Evolutionary conservation across 1,140 invertebrate genomes (phyloP).

Genomic region (Campoletis sonorensis): DNA sequence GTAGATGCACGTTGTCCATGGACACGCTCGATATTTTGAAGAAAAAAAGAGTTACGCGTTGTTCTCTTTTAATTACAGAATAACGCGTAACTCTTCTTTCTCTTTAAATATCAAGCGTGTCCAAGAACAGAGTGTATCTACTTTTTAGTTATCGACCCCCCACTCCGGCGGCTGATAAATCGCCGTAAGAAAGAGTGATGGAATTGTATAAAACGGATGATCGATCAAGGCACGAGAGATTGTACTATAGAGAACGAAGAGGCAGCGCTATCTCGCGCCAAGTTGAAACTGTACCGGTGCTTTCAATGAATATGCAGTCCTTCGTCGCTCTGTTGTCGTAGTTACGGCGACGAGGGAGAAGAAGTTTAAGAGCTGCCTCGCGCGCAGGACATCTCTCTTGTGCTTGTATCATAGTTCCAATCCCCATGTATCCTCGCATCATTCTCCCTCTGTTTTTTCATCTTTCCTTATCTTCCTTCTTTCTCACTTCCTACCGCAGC

Average conservation of each 20-base stretch:
- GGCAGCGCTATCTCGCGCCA: not conserved
- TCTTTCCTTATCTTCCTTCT: conserved; percentile 42
- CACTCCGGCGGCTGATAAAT: too few relatives aligned
- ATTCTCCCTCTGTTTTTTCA: conserved; percentile 10
- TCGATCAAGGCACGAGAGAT: not conserved
- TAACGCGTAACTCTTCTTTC: too few relatives aligned
- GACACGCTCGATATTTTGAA: too few relatives aligned
- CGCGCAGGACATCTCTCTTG: conserved; percentile 47
- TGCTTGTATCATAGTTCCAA: conserved; percentile 19
- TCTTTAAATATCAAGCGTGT: too few relatives aligned
- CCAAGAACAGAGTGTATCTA: too few relatives aligned
- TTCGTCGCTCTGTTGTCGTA: not conserved
- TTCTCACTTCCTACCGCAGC: conserved; percentile 46
- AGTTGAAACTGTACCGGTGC: conserved; percentile 23
- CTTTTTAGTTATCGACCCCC: too few relatives aligned
- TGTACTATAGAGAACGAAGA: not conserved
- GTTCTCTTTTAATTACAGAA: too few relatives aligned
- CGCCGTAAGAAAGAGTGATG: too few relatives aligned
- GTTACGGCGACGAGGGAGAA: not conserved
- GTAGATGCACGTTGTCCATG: too few relatives aligned
- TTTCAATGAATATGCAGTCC: conserved; percentile 21
- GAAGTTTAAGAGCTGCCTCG: conserved; percentile 56
- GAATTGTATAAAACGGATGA: not conserved
- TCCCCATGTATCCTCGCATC: too few relatives aligned
- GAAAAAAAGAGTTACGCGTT: too few relatives aligned